Evolutionary conservation across 2,888 invertebrate genomes (phyloP).

Genomic region (Lithosia quadra): DNA sequence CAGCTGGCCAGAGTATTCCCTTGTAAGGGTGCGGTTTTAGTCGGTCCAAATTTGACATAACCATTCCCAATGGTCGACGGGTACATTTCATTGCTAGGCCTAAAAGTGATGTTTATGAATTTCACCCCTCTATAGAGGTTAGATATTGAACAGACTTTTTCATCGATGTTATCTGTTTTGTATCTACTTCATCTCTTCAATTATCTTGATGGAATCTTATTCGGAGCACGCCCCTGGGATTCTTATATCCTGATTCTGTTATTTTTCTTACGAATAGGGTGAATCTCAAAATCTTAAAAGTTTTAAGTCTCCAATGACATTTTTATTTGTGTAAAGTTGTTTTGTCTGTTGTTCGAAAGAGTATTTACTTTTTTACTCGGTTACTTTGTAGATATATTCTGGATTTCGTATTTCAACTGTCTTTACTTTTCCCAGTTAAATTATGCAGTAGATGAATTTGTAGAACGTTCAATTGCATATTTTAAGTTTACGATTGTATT

Average conservation of each 20-base stretch:
- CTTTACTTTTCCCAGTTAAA: slow-evolving; percentile 15
- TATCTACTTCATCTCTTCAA: slow-evolving; percentile 35
- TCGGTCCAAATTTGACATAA: too few relatives aligned
- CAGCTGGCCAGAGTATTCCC: too few relatives aligned
- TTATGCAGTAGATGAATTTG: slow-evolving; percentile 14
- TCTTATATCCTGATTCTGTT: slow-evolving; percentile 39
- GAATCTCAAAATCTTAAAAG: slow-evolving; percentile 25
- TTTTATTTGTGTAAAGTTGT: slow-evolving; percentile 30
- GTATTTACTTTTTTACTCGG: slow-evolving; percentile 22
- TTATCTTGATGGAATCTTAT: slow-evolving; percentile 49
- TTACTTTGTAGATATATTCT: slow-evolving; percentile 11
- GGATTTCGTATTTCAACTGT: slow-evolving; percentile 16
- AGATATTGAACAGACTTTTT: slow-evolving; percentile 14
- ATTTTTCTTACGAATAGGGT: slow-evolving; percentile 31
- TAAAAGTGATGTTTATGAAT: slow-evolving; percentile 35
- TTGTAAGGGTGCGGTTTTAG: too few relatives aligned
- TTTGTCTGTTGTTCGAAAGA: slow-evolving; percentile 16
- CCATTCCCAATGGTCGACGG: too few relatives aligned
- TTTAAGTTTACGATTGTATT: not conserved
- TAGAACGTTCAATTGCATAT: not conserved
- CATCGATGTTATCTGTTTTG: slow-evolving; percentile 22
- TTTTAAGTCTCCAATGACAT: slow-evolving; percentile 33
- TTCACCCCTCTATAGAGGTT: slow-evolving; percentile 20
- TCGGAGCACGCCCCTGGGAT: slow-evolving; percentile 27
- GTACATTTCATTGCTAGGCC: too few relatives aligned